These are phyloP conservation scores for Spialia ferax DNA, from an alignment of 2,888 invertebrate species.

Conservation along the genomic window DNA sequence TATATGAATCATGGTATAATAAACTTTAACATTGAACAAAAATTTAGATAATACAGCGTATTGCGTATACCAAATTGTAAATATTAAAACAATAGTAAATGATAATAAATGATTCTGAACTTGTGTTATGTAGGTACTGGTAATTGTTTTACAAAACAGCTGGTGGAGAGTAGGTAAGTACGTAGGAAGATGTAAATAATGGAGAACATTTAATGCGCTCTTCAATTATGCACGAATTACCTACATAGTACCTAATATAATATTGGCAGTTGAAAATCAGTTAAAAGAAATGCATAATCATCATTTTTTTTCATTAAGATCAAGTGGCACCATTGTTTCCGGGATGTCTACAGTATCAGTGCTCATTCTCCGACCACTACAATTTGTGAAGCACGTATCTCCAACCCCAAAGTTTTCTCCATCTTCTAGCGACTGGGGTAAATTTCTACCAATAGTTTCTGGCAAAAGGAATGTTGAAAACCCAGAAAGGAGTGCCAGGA, in stretches of 20 bases:
- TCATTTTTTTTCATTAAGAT: conserved; percentile 66
- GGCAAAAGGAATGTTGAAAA: conserved; percentile 91
- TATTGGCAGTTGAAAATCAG: background rate
- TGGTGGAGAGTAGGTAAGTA: background rate
- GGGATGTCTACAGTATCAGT: conserved; percentile 67
- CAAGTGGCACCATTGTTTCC: conserved; percentile 78
- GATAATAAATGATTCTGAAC: too few species aligned
- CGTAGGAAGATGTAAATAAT: background rate
- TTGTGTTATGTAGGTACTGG: background rate
- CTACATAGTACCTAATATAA: too few species aligned
- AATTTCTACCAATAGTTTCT: conserved; percentile 92
- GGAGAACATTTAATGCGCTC: background rate
- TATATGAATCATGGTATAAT: too few species aligned
- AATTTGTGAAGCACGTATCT: conserved; percentile 92
- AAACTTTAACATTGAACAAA: too few species aligned
- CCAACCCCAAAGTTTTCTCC: conserved; percentile 94
- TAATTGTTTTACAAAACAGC: background rate
- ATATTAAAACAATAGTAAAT: background rate
- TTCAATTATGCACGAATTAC: too few species aligned
- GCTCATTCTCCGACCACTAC: conserved; percentile 80
- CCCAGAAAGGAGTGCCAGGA: conserved; percentile 91
- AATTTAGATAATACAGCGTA: too few species aligned
- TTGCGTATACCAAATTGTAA: background rate
- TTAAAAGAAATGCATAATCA: conserved; percentile 33
- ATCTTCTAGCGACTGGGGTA: conserved; percentile 94